These are phyloP conservation scores for Leptosomus discolor DNA, from an alignment of 2,113 vertebrate genomes.

Conservation along the genomic window DNA sequence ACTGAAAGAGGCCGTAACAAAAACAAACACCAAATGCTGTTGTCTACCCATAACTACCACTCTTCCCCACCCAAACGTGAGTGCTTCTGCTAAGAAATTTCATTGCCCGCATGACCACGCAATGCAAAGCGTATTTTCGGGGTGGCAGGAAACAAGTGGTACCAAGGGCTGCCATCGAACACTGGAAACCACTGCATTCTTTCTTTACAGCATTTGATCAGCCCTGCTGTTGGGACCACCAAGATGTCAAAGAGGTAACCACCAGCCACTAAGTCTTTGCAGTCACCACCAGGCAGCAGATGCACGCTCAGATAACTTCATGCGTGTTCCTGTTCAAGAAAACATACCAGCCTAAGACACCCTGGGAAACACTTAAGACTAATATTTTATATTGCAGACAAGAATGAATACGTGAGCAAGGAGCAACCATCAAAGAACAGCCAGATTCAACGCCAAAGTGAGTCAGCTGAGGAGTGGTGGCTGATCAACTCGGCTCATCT, in stretches of 20 bases:
- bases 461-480: not conserved
- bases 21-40: not conserved
- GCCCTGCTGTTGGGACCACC: not conserved
- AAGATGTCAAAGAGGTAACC: not conserved
- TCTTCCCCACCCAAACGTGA: not conserved
- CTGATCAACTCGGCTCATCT: not conserved
- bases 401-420: not conserved
- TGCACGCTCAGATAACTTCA: not conserved
- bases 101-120: too few species aligned
- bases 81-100: not conserved
- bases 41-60: not conserved
- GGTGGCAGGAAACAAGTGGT: not conserved
- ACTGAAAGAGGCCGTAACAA: not conserved
- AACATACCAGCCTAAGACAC: not conserved
- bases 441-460: not conserved
- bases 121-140: not conserved
- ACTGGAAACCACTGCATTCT: not conserved
- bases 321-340: not conserved
- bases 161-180: not conserved
- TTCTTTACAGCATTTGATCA: not conserved
- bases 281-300: not conserved
- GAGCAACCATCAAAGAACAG: not conserved
- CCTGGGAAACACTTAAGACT: not conserved
- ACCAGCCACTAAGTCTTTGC: not conserved
- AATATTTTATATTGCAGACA: not conserved